phyloP scores from a whole-genome alignment of 2,797 vertebrate species.

The Myiotriccus ornatus region DNA sequence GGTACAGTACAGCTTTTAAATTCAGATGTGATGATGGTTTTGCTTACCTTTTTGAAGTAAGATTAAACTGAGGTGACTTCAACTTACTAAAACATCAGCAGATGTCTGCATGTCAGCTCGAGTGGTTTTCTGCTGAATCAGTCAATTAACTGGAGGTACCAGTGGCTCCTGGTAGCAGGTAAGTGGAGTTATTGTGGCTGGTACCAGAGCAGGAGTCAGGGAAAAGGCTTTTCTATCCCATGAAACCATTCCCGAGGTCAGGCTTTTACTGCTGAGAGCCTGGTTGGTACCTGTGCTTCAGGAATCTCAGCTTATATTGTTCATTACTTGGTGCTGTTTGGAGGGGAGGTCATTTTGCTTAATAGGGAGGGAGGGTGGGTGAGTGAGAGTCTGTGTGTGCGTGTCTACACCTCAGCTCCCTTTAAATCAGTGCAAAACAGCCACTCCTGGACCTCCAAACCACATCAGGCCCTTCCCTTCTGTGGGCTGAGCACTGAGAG shows the following conservation, averaged over 20 bases:
- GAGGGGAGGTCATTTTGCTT: neutral
- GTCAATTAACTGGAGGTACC: neutral
- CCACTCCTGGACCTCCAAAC: neutral
- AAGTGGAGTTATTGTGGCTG: neutral
- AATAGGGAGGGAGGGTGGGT: rapidly evolving
- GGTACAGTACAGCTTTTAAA: neutral
- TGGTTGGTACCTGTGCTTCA: neutral
- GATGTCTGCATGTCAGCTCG: rapidly evolving
- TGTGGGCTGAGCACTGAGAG: neutral
- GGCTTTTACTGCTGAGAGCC: neutral
- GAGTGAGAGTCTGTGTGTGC: neutral
- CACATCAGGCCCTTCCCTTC: neutral
- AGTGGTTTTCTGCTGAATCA: neutral
- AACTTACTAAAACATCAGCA: neutral
- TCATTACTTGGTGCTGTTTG: neutral
- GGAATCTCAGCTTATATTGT: neutral
- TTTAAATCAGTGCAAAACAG: neutral
- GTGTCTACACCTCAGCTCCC: neutral
- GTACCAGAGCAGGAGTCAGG: neutral
- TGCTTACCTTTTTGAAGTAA: neutral
- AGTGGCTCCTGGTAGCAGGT: neutral
- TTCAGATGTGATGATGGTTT: neutral
- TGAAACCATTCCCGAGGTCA: neutral
- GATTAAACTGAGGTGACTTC: neutral
- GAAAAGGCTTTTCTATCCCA: neutral